Evolutionary conservation across 2,797 vertebrate species (phyloP), one percentile per base, ranked within the genome.

Genomic region (Phataginus tricuspis): DNA sequence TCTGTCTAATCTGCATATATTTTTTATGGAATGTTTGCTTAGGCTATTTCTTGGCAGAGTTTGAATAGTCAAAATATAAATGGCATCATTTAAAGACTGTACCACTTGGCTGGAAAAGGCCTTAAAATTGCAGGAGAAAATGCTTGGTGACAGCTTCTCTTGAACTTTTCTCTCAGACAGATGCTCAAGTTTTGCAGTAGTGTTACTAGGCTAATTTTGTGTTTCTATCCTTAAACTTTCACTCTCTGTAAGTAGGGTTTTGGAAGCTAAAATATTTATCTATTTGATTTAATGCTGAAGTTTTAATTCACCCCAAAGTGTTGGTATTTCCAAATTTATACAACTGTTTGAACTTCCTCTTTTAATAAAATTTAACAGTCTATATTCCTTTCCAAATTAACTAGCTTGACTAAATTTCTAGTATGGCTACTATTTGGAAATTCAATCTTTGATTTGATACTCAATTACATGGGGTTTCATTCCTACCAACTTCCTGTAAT

Each of bases 401-500:
- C 97, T 96, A 95, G 97, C 92, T 97, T 98, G 53, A 98, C 80
- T 91, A 98, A 95, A 98, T 98, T 98, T 96, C 96, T 98, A 98
- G 97, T 98, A 96, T 98, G 97, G 95, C 96, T 98, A 97, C 80
- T 98, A 95, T 99, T 99, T 98, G 98, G 98, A 98, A 99, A 99
- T 98, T 97, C 94, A 98, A 97, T 98, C 98, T 97, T 98, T 75
- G 94, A 95, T 98, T 99, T 99, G 98, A 98, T 99, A 97, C 98
- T 99, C 98, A 99, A 98, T 99, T 98, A 99, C 98, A 98, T 98
- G 98, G 98, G 98, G 99, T 98, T 98, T 98, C 98, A 97, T 99
- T 99, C 98, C 98, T 98, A 98, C 98, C 99, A 98, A 99, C 99
- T 99, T 99, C 99, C 99, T 99, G 99, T 99, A 99, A 99, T 99